Conservation (phyloP, 2,888 invertebrate species). For the Allacma fusca region DNA sequence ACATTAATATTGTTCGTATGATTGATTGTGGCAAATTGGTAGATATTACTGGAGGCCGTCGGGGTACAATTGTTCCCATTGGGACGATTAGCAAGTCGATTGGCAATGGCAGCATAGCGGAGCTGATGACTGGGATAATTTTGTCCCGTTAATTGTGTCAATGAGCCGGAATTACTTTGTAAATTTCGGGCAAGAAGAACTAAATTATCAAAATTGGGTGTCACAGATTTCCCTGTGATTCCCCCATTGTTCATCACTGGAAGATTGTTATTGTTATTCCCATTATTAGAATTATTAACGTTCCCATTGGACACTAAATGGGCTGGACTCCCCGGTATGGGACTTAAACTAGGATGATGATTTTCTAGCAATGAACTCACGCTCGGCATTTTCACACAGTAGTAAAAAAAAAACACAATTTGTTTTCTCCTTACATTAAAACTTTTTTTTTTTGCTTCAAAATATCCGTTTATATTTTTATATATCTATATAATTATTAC, state of each 20-base stretch:
- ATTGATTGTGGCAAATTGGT: constrained; percentile 23
- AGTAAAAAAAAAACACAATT: neutral
- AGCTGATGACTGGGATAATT: constrained; percentile 47
- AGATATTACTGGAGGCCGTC: neutral
- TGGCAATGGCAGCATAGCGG: constrained; percentile 47
- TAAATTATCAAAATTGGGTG: constrained; percentile 48
- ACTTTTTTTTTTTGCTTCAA: neutral
- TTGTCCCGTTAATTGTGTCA: constrained; percentile 10
- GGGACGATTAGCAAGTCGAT: constrained; percentile 44
- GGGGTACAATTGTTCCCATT: constrained; percentile 8
- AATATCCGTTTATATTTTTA: too few relatives aligned
- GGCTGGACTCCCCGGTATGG: constrained; percentile 50
- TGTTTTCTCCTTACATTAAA: neutral
- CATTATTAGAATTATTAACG: constrained; percentile 25
- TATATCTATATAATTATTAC: too few relatives aligned
- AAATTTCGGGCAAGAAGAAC: constrained; percentile 43
- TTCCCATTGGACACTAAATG: constrained; percentile 38
- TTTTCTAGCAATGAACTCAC: constrained; percentile 49
- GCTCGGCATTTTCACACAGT: constrained; percentile 46
- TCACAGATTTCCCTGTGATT: constrained; percentile 3
- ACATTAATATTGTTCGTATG: constrained; percentile 36
- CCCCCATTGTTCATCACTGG: neutral
- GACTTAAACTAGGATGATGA: constrained; percentile 48
- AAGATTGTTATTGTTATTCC: constrained; percentile 28
- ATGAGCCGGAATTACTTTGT: constrained; percentile 22